phyloP scores from a whole-genome alignment of 2,113 vertebrate species.

The Bucco capensis region DNA sequence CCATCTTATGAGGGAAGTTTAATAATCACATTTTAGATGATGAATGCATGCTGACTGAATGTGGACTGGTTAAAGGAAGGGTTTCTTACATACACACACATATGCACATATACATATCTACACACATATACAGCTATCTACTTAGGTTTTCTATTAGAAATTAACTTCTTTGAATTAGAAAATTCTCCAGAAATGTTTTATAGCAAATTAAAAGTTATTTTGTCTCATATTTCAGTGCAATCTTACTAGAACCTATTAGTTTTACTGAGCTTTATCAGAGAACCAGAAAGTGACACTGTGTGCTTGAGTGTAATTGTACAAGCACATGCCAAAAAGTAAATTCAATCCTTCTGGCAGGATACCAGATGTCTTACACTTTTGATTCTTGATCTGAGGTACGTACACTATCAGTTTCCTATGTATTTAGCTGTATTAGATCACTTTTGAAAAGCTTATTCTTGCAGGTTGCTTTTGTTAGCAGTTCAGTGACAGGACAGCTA shows the following conservation, averaged over 20 bases:
- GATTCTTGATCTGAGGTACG: neutral
- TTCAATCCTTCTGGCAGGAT: neutral
- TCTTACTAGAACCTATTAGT: neutral
- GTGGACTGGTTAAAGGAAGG: neutral
- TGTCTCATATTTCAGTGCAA: neutral
- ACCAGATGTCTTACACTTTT: neutral
- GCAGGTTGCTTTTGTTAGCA: neutral
- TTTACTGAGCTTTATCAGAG: neutral
- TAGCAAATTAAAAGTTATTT: neutral
- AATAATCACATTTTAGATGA: neutral
- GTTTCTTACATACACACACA: neutral
- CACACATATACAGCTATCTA: neutral
- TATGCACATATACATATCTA: accelerated
- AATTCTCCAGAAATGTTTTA: neutral
- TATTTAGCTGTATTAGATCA: neutral
- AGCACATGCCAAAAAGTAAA: neutral
- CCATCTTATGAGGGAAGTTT: neutral
- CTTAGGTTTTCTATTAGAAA: neutral
- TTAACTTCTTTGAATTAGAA: neutral
- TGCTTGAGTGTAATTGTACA: neutral
- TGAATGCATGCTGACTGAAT: neutral
- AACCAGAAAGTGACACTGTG: neutral
- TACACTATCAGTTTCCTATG: neutral
- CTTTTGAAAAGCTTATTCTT: neutral
- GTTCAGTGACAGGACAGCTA: neutral